Base-by-base conservation (phyloP, 1,140 invertebrate species). In the Drosophila paulistorum region DNA sequence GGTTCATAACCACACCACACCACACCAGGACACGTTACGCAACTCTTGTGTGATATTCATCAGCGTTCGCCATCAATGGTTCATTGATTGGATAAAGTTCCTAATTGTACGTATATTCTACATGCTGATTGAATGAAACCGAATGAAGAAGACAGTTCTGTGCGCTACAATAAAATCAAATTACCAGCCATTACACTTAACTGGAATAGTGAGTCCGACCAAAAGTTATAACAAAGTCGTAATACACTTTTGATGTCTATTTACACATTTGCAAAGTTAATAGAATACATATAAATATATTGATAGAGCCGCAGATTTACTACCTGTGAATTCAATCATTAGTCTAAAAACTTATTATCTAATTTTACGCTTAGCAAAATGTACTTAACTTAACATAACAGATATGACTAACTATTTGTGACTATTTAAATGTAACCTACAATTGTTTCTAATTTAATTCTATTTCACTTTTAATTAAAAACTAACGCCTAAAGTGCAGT, bases 31-130 rank as follows among this genome's bases (percentile, higher is more conserved):
- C 1, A 30, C 30, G 30, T 30, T 30, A 30, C 30, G 14, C 23
- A 37, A 37, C 35, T 37, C 35, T 37, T 39, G 37, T 51, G 20
- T 23, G 45, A 51, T 59, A 20, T 59, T 59, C 37, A 59, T 59
- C 57, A 58, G 57, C 45, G n/a, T 35, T 58, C 26, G 57, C 35
- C 30, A 58, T 58, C 57, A 59, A 59, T 17, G 33, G 33, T 37
- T 10, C 57, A 39, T 37, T 59, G 57, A 59, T 59, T 59, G 57
- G 57, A 59, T 59, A 33, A 59, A 59, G 35, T 39, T 20, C 57
- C 14, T 37, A 59, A 59, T 59, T 59, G 35, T 59, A 37, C 14
- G 14, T 59, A 20, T 59, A 20, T 59, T 39, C 35, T 7, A 30
- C 57, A 20, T 35, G 33, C 45, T 51, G 45, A 51, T 51, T 51